Base-by-base conservation (phyloP, 2,797 vertebrate species). In the Glossophaga mutica region DNA sequence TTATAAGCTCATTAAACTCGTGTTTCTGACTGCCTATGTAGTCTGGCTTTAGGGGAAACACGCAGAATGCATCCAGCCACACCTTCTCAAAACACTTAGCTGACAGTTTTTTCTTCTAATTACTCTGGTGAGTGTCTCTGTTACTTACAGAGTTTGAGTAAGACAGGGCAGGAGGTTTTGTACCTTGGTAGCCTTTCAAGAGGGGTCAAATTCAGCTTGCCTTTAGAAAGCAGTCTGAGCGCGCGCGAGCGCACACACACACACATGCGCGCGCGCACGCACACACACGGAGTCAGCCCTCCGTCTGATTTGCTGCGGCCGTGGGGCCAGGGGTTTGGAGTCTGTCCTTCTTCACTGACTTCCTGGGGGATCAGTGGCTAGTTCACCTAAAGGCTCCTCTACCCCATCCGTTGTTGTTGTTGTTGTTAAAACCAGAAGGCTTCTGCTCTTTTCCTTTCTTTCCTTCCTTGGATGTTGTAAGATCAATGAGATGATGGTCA, bases 1-100 rank as follows among this genome's bases (percentile, higher is more conserved):
- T 91, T 91, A 96, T 42, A 65, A 95, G 95, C 96, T 95, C 42
- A 48, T 97, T 97, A 97, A 97, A 95, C 48, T 84, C 2, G 16
- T 39, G 34, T 89, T 86, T 95, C 87, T 71, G 92, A 89, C 85
- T 19, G 42, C 92, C 86, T 95, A 19, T 86, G 94, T 55, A 21
- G 32, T 92, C 70, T 26, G 50, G 78, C 92, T 92, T 93, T 91
- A 74, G 81, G 93, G 77, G 65, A 83, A 83, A 95, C 94, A 67
- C 65, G 39, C 68, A 46, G 96, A 73, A 65, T 9, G 68, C 91
- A 87, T 82, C 78, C 34, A 88, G 90, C 95, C 96, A 86, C 95
- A 78, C 97, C 94, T 87, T 74, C 87, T 52, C 74, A 68, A 94
- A 91, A 70, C 85, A 86, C 96, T 95, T 77, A 74, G 88, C 96